Conservation (phyloP, 92 coral and sea anemone species). For the Epizoanthus ramosus region DNA sequence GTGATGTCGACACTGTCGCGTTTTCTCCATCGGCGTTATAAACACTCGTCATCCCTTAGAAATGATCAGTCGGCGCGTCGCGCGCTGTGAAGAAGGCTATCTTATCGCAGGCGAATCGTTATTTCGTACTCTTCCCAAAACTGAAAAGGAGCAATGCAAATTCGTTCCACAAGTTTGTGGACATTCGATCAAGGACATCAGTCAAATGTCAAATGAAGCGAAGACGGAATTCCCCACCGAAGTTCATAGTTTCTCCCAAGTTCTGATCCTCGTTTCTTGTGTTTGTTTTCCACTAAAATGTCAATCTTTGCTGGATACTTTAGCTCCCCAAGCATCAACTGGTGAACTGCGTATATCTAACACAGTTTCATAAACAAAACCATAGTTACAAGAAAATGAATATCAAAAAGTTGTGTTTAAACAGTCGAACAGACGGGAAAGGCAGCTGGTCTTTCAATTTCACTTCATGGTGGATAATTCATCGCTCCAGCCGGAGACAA, state of each 20-base stretch:
- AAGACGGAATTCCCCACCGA: background rate
- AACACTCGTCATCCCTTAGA: background rate
- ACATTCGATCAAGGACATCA: conserved; percentile 1
- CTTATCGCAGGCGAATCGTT: background rate
- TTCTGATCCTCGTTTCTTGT: background rate
- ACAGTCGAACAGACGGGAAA: conserved; percentile 43
- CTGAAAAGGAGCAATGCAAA: too few relatives aligned
- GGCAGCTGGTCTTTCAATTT: conserved; percentile 18
- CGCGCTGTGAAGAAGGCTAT: too few relatives aligned
- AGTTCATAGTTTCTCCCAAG: too few relatives aligned
- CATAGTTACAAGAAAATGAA: conserved; percentile 58
- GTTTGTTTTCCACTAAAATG: conserved; percentile 35
- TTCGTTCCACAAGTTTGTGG: background rate
- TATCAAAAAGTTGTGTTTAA: conserved; percentile 45
- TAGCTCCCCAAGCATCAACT: conserved; percentile 36
- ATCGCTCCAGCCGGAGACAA: background rate
- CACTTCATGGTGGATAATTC: background rate
- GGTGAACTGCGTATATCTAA: conserved; percentile 50
- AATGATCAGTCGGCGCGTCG: background rate
- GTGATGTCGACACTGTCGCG: background rate
- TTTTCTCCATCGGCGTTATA: background rate
- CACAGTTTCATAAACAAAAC: conserved; percentile 52
- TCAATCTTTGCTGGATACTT: conserved; percentile 14
- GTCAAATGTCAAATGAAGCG: background rate
- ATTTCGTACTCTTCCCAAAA: conserved; percentile 2